Conservation (phyloP, 2,888 invertebrate genomes). For the Amphipyra tragopoginis region DNA sequence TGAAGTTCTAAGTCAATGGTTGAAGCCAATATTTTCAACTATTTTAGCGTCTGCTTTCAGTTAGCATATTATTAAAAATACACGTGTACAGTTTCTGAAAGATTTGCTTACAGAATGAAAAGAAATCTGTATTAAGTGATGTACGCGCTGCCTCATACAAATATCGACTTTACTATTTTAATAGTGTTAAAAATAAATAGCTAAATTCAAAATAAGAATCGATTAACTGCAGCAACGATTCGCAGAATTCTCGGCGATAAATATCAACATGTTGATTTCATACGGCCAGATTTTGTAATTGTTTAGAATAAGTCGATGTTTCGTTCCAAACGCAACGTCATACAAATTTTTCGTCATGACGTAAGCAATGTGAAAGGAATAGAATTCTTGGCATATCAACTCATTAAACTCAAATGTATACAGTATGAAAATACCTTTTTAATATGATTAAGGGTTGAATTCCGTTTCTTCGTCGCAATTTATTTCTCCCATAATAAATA, state of each 20-base stretch:
- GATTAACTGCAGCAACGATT: constrained; percentile 28
- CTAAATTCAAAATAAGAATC: constrained; percentile 25
- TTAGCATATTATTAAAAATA: too few species aligned
- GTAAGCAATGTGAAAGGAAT: constrained; percentile 9
- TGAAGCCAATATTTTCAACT: too few species aligned
- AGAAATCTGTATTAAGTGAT: too few species aligned
- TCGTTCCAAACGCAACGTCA: constrained; percentile 7
- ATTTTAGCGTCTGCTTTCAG: too few species aligned
- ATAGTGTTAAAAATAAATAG: constrained; percentile 2
- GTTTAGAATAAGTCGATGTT: constrained; percentile 23
- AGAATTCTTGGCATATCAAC: constrained; percentile 20
- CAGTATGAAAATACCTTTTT: constrained; percentile 8
- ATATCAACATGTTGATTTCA: constrained; percentile 30
- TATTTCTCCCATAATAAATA: constrained; percentile 1
- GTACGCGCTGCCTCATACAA: too few species aligned
- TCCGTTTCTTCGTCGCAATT: neutral
- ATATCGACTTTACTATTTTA: too few species aligned
- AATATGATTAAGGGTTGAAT: constrained; percentile 1
- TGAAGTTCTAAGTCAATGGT: too few species aligned
- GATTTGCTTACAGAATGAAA: too few species aligned
- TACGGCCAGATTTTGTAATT: constrained; percentile 22
- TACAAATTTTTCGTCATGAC: constrained; percentile 13
- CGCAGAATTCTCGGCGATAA: constrained; percentile 26
- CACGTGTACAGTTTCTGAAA: too few species aligned
- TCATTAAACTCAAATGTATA: constrained; percentile 12